phyloP scores from a whole-genome alignment of 2,113 vertebrate species.

The Pelusios castaneus region DNA sequence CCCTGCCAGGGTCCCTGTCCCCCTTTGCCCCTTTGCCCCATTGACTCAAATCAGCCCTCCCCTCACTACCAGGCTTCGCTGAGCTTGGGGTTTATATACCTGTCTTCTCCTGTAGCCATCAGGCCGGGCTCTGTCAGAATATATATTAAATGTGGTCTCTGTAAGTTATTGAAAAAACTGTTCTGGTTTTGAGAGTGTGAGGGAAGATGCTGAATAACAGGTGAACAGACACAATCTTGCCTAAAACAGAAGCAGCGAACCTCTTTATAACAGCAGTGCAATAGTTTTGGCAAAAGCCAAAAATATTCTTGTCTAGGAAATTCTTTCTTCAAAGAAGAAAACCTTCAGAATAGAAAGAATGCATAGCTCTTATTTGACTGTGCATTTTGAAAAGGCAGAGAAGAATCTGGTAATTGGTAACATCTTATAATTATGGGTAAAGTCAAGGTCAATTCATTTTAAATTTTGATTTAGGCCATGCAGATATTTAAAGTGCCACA shows the following conservation, averaged over 20 bases:
- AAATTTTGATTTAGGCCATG: background rate
- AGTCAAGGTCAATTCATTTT: accelerated
- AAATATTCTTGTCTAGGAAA: background rate
- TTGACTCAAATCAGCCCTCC: too few species aligned
- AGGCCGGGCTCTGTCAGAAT: too few species aligned
- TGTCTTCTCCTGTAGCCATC: too few species aligned
- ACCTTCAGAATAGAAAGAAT: background rate
- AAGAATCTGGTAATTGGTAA: background rate
- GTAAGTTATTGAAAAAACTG: background rate
- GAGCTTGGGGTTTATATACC: too few species aligned
- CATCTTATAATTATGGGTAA: background rate
- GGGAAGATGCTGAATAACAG: background rate
- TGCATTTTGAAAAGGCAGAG: background rate
- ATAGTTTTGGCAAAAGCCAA: constrained; percentile 12
- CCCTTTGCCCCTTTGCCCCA: too few species aligned
- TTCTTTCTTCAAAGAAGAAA: background rate
- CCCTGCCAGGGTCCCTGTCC: too few species aligned
- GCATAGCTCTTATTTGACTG: constrained; percentile 6
- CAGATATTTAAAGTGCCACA: background rate
- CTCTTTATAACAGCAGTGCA: constrained; percentile 10
- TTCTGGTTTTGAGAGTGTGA: background rate
- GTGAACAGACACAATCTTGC: background rate
- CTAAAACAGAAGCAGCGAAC: constrained; percentile 17
- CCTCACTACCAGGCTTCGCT: too few species aligned
- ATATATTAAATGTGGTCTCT: background rate